These are phyloP conservation scores for Idaea biselata DNA, from an alignment of 2,888 invertebrate species.

Conservation along the genomic window DNA sequence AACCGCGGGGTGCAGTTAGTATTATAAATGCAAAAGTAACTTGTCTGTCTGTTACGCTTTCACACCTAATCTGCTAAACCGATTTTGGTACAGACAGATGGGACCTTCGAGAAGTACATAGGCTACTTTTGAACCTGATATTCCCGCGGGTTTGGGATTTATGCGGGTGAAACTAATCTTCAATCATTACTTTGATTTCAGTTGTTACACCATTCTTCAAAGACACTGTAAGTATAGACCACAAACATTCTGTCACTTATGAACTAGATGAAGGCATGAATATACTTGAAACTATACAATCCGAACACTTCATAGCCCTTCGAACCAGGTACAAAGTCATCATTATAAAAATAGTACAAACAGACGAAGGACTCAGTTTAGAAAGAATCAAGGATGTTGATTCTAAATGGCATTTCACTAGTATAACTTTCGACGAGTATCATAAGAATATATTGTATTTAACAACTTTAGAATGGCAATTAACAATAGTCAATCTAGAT, in stretches of 20 bases:
- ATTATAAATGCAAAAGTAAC: no score
- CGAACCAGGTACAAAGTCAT: slow-evolving; percentile 60
- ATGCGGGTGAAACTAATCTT: not conserved
- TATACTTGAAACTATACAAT: slow-evolving; percentile 64
- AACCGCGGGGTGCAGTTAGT: no score
- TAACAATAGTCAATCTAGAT: slow-evolving; percentile 64
- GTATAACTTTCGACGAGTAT: slow-evolving; percentile 62
- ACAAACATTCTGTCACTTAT: slow-evolving; percentile 39
- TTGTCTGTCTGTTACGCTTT: no score
- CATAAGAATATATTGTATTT: slow-evolving; percentile 65
- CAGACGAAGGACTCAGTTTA: slow-evolving; percentile 37
- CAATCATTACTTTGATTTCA: slow-evolving; percentile 37
- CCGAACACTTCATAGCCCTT: slow-evolving; percentile 54
- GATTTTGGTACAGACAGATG: no score
- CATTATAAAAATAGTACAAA: slow-evolving; percentile 49
- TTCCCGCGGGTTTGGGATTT: no score
- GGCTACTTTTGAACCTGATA: no score
- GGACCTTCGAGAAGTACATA: no score
- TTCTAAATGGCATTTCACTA: slow-evolving; percentile 58
- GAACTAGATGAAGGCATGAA: slow-evolving; percentile 48
- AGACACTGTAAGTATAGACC: slow-evolving; percentile 39
- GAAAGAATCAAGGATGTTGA: slow-evolving; percentile 55
- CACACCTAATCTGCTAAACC: no score
- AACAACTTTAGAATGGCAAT: slow-evolving; percentile 51
- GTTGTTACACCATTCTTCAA: slow-evolving; percentile 56